Evolutionary conservation across 2,113 vertebrate species (phyloP).

Genomic region (Elanus axillaris): DNA sequence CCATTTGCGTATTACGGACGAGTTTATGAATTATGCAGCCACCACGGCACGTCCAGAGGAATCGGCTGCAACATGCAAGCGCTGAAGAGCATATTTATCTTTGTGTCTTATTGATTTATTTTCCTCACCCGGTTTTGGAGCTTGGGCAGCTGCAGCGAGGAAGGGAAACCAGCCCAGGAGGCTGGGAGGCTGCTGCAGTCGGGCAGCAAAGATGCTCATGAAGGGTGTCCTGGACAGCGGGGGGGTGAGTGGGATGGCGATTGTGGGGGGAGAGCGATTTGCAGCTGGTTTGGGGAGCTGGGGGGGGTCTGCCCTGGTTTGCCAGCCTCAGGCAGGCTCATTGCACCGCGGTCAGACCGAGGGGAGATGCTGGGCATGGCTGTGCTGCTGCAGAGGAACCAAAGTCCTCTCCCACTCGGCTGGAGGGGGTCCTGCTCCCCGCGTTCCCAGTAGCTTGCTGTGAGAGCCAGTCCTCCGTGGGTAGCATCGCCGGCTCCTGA

Average conservation of each 20-base stretch:
- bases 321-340: not conserved
- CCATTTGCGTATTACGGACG: not conserved
- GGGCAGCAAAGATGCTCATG: not conserved
- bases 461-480: not conserved
- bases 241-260: not conserved
- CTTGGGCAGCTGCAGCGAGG: not conserved
- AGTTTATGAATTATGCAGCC: constrained; percentile 50
- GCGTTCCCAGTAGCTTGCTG: fast-evolving
- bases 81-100: constrained; percentile 29
- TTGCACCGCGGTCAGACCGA: fast-evolving
- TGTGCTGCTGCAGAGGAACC: not conserved
- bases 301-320: not conserved
- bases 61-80: not conserved
- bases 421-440: not conserved
- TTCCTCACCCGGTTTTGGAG: not conserved
- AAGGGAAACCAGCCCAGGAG: not conserved
- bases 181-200: not conserved
- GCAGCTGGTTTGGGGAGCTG: too few relatives aligned
- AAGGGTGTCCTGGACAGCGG: not conserved
- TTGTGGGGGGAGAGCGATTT: not conserved
- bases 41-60: not conserved
- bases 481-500: not conserved
- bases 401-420: not conserved
- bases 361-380: not conserved
- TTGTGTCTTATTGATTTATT: constrained; percentile 38